Percentiles rank a stretch among this genome's conserved stretches.
Evolutionary conservation across 2,797 vertebrate species (phyloP).

Genomic region (Anguilla anguilla): DNA sequence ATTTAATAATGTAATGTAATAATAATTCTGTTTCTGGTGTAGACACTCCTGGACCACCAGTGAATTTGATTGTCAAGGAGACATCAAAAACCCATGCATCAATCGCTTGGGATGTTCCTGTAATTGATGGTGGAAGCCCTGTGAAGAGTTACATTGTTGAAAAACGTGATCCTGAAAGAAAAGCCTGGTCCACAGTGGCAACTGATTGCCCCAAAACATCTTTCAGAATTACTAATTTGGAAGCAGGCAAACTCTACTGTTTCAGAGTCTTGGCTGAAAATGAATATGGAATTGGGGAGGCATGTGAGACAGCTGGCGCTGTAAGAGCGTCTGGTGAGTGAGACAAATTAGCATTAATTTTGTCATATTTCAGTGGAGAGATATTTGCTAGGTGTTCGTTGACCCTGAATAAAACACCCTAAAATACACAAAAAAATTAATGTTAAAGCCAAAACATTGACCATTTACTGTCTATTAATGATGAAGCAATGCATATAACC

Average conservation of each 20-base stretch:
- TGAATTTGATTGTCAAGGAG: constrained; percentile 90
- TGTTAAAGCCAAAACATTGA: not conserved
- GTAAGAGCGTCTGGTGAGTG: constrained; percentile 89
- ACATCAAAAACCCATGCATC: constrained; percentile 86
- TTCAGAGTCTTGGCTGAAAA: constrained; percentile 98
- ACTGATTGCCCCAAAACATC: constrained; percentile 89
- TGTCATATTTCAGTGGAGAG: not conserved
- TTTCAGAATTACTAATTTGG: constrained; percentile 88
- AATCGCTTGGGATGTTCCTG: constrained; percentile 90
- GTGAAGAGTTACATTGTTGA: constrained; percentile 94
- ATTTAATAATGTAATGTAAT: constrained; percentile 1
- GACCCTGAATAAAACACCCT: not conserved
- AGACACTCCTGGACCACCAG: constrained; percentile 95
- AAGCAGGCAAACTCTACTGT: constrained; percentile 92
- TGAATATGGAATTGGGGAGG: constrained; percentile 93
- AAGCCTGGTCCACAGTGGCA: constrained; percentile 94
- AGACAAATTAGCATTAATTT: not conserved
- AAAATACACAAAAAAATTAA: not conserved
- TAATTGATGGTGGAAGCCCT: constrained; percentile 92
- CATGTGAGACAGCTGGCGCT: constrained; percentile 89
- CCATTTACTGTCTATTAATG: not conserved
- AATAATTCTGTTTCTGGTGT: constrained; percentile 42
- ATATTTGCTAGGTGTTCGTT: not conserved
- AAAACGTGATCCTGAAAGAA: constrained; percentile 95
- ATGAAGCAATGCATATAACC: not conserved